Conservation (phyloP, 2,888 invertebrate genomes). For the Drosophila pullipes region DNA sequence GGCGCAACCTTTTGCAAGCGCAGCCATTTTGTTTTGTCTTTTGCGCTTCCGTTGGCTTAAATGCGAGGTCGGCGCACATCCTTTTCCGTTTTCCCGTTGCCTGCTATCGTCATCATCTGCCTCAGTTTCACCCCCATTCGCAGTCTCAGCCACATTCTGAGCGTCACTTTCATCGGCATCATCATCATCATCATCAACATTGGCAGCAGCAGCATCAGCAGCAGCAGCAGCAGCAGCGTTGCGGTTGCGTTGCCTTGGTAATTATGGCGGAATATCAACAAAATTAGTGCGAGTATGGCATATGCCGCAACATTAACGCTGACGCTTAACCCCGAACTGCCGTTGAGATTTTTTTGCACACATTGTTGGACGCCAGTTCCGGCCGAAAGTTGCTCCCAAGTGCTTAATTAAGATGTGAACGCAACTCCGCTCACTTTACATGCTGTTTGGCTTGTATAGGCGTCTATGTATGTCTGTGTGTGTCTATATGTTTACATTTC, state of each 20-base stretch:
- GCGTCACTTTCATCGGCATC: slow-evolving; percentile 16
- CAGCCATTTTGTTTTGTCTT: slow-evolving; percentile 78
- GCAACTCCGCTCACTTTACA: slow-evolving; percentile 49
- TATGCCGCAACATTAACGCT: slow-evolving; percentile 55
- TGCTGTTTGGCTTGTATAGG: slow-evolving; percentile 10
- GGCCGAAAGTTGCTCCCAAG: slow-evolving; percentile 69
- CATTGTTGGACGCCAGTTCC: slow-evolving; percentile 54
- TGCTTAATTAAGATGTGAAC: slow-evolving; percentile 75
- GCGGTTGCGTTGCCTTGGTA: slow-evolving; percentile 47
- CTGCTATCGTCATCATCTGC: slow-evolving; percentile 24
- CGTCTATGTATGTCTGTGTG: not conserved
- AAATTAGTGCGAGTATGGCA: slow-evolving; percentile 57
- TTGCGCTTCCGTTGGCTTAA: slow-evolving; percentile 74
- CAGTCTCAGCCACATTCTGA: slow-evolving; percentile 21
- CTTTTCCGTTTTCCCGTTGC: slow-evolving; percentile 32
- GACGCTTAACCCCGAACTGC: slow-evolving; percentile 51
- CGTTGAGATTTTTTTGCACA: slow-evolving; percentile 67
- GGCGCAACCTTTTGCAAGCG: slow-evolving; percentile 72
- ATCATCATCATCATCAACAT: not conserved
- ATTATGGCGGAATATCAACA: slow-evolving; percentile 70
- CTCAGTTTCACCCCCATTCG: not conserved
- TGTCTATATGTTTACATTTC: slow-evolving; percentile 62
- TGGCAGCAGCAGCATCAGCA: slow-evolving; percentile 1
- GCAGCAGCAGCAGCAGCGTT: not conserved
- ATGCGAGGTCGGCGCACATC: slow-evolving; percentile 69